These are phyloP conservation scores for Pseudorasbora parva DNA, from an alignment of 2,113 vertebrate species.

Conservation along the genomic window DNA sequence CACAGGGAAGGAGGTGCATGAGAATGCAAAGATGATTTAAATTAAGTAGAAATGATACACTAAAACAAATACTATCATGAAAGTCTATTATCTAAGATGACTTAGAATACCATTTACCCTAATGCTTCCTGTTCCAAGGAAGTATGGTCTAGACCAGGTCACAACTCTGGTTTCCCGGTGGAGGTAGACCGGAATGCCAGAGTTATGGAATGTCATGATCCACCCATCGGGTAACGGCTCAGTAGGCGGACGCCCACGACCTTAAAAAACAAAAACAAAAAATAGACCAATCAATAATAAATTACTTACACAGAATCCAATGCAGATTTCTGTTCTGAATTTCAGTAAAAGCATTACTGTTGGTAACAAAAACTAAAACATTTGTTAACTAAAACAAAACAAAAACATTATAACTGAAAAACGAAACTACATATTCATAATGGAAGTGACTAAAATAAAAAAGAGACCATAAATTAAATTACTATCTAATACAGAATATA, in stretches of 20 bases:
- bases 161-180: conserved; percentile 98
- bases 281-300: neutral
- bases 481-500: neutral
- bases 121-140: conserved; percentile 98
- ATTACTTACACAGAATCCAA: neutral
- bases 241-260: conserved; percentile 95
- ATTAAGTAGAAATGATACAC: neutral
- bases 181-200: conserved; percentile 98
- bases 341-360: neutral
- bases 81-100: neutral
- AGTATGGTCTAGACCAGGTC: conserved; percentile 98
- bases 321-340: neutral
- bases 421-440: neutral
- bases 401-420: neutral
- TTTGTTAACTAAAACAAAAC: neutral
- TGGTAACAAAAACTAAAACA: neutral
- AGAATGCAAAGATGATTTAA: neutral
- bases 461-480: neutral
- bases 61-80: no score
- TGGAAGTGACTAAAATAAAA: neutral
- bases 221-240: conserved; percentile 97
- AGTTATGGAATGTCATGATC: conserved; percentile 99
- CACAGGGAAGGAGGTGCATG: neutral
- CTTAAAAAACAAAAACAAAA: conserved; percentile 69
- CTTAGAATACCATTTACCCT: conserved; percentile 78